Percentiles rank a stretch among this genome's conserved stretches.
phyloP scores from a whole-genome alignment of 2,113 vertebrate genomes.

The Theropithecus gelada region DNA sequence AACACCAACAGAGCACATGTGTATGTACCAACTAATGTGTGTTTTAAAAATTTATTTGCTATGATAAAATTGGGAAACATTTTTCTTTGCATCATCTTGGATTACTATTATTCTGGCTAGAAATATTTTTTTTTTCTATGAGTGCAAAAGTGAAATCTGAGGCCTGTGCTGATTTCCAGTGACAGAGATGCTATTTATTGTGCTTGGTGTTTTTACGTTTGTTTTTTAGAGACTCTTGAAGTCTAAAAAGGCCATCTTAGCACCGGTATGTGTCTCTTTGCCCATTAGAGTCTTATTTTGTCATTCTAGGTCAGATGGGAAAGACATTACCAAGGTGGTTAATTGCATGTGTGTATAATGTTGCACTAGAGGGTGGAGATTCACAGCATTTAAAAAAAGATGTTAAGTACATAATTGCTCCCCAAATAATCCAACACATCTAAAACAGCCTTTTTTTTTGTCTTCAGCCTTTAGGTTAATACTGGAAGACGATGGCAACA shows the following conservation, averaged over 20 bases:
- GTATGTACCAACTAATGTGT: not conserved
- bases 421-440: not conserved
- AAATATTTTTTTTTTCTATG: not conserved
- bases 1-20: not conserved
- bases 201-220: not conserved
- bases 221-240: slow-evolving; percentile 19
- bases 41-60: not conserved
- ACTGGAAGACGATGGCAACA: not conserved
- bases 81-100: not conserved
- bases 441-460: not conserved
- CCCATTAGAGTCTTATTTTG: not conserved
- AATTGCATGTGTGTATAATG: not conserved
- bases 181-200: not conserved
- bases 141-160: not conserved
- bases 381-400: not conserved
- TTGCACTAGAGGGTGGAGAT: not conserved
- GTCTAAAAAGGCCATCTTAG: not conserved
- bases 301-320: not conserved
- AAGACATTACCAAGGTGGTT: not conserved
- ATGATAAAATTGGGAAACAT: not conserved
- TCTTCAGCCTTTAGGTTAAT: not conserved
- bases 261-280: not conserved
- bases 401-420: not conserved
- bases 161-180: not conserved
- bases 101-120: not conserved